Evolutionary conservation across 2,797 vertebrate species (phyloP).

Genomic region (Streptopelia turtur): DNA sequence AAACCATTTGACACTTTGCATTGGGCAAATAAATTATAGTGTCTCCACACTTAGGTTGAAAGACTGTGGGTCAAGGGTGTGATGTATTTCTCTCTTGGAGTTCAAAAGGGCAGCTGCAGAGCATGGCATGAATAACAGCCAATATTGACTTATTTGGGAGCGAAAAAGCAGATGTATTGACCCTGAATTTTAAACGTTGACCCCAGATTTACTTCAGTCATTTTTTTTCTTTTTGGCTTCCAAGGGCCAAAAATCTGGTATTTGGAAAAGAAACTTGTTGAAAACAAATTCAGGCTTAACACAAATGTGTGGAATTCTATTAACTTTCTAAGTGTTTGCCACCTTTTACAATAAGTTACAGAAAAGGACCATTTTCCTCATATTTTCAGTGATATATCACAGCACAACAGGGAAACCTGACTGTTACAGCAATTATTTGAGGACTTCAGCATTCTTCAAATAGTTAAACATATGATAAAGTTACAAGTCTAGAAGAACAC

Average conservation of each 20-base stretch:
- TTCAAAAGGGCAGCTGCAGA: slow-evolving; percentile 62
- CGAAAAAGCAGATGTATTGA: slow-evolving; percentile 31
- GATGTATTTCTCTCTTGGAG: slow-evolving; percentile 41
- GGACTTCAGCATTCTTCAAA: not conserved
- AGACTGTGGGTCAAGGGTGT: slow-evolving; percentile 12
- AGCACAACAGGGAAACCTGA: not conserved
- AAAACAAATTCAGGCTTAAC: not conserved
- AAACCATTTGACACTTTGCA: slow-evolving; percentile 18
- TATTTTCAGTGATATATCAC: not conserved
- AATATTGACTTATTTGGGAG: slow-evolving; percentile 5
- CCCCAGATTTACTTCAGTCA: slow-evolving; percentile 14
- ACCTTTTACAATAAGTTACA: not conserved
- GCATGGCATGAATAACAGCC: slow-evolving; percentile 38
- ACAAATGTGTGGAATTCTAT: not conserved
- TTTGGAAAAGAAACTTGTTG: not conserved
- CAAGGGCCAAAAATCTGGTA: not conserved
- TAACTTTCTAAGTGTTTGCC: not conserved
- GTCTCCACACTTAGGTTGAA: not conserved
- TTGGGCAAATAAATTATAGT: slow-evolving; percentile 42
- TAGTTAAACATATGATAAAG: not conserved
- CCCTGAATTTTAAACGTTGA: slow-evolving; percentile 42
- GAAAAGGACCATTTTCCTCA: not conserved
- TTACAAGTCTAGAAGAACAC: not conserved
- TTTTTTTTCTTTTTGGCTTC: not conserved
- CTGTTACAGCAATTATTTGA: not conserved